These are phyloP conservation scores for Agrotis ipsilon DNA, from an alignment of 2,888 invertebrate species.

Conservation along the genomic window DNA sequence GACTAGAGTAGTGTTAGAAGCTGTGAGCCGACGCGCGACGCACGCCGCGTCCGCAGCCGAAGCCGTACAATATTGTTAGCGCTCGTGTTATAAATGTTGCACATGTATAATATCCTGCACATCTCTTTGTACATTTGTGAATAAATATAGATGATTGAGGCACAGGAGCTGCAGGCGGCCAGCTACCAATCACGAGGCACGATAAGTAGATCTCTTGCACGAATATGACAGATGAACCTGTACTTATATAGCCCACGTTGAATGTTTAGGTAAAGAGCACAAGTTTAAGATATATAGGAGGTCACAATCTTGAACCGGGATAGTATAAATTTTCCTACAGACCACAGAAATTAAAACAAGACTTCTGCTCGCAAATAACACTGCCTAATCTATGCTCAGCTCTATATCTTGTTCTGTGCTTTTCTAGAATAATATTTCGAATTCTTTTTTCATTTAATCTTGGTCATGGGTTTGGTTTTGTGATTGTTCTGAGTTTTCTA, in stretches of 20 bases:
- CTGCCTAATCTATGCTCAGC: constrained; percentile 89
- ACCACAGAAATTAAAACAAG: constrained; percentile 75
- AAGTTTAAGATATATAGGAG: constrained; percentile 78
- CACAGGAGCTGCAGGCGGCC: constrained; percentile 88
- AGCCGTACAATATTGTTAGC: constrained; percentile 83
- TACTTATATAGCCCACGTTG: constrained; percentile 72
- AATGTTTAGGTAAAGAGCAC: constrained; percentile 82
- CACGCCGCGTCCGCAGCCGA: constrained; percentile 73
- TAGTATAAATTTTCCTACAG: constrained; percentile 76
- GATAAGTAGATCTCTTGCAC: constrained; percentile 84
- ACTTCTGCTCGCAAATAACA: constrained; percentile 89
- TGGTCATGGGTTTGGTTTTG: constrained; percentile 70
- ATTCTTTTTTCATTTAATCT: constrained; percentile 71
- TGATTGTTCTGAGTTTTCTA: constrained; percentile 74
- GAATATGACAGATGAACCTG: constrained; percentile 72
- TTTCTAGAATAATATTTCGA: constrained; percentile 80
- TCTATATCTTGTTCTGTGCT: constrained; percentile 87
- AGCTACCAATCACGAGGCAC: constrained; percentile 86
- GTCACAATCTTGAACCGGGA: constrained; percentile 76
- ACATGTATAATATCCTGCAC: constrained; percentile 87
- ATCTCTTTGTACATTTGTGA: constrained; percentile 74
- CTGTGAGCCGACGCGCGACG: constrained; percentile 67
- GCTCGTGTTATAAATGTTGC: constrained; percentile 79
- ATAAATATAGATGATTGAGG: constrained; percentile 76
- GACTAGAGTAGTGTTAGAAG: constrained; percentile 71